phyloP scores from a whole-genome alignment of 2,113 vertebrate genomes.

The Hydrolagus affinis region DNA sequence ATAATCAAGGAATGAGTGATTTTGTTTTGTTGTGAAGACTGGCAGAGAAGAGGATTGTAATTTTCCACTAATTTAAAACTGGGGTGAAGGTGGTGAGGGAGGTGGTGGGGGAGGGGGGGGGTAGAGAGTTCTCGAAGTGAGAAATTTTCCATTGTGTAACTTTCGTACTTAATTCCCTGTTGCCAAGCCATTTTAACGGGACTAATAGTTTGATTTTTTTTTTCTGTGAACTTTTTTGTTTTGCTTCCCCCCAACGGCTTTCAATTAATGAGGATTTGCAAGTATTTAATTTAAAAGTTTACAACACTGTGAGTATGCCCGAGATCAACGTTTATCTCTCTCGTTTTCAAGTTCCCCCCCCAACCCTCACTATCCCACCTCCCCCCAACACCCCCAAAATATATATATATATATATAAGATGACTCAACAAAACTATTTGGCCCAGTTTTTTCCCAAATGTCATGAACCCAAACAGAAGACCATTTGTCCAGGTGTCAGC shows the following conservation, averaged over 20 bases:
- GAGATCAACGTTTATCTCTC: too few species aligned
- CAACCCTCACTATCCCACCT: too few species aligned
- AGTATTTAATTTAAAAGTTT: neutral
- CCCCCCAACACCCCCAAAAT: too few species aligned
- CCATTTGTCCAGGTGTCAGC: neutral
- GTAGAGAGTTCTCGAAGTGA: neutral
- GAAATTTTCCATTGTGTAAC: too few species aligned
- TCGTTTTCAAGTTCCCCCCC: neutral
- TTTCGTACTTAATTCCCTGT: neutral
- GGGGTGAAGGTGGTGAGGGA: too few species aligned
- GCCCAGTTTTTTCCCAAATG: too few species aligned
- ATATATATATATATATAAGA: too few species aligned
- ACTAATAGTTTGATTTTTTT: conserved; percentile 15
- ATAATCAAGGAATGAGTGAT: too few species aligned
- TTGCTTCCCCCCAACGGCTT: neutral
- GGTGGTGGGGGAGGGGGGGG: neutral
- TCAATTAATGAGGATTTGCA: neutral
- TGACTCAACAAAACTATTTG: too few species aligned
- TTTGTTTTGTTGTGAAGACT: neutral
- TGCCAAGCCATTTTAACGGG: neutral
- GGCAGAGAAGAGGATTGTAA: neutral
- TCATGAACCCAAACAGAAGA: neutral
- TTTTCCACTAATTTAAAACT: neutral
- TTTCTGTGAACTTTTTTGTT: neutral
- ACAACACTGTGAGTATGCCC: neutral